Base-by-base conservation (phyloP, 2,888 invertebrate species). In the Sceliomorpha sp. region DNA sequence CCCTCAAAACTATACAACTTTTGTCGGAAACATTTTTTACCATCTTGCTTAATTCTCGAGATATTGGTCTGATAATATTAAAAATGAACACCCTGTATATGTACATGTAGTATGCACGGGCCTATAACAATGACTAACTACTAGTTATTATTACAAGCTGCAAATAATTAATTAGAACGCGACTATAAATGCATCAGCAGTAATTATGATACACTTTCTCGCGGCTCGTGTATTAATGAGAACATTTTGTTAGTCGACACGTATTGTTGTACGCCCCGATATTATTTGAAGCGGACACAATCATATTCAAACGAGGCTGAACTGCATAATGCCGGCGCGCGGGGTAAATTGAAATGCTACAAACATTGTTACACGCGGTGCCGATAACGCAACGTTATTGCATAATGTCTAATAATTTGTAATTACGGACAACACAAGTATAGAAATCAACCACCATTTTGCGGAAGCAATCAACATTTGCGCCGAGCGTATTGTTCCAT, bases 161-260 rank as follows among this genome's bases (percentile, higher is more conserved):
- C 45, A 68, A 68, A 66, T 66, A 53, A 68, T 68, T 60, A 55
- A 68, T 68, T 55, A 68, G 26, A 60, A 45, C 42, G 26, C 13
- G 47, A 50, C 60, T 60, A 32, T 51, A 48, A 60, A 67, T 68
- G 48, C 45, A 56, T 68, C 60, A 27, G 56, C 51, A 56, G 53
- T 69, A 69, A 69, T 69, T 69, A 69, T 29, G 53, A 63, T 63
- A 59, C 53, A 63, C 63, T 63, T 69, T 69, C 48, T 59, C 69
- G 26, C 17, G 10, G 29, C 20, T 36, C 53, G 42, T 48, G 53
- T 63, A 62, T 56, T 62, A 51, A 62, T 56, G 60, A 55, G 60
- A 55, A 36, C 53, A 59, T 66, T 66, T 59, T 48, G 59, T 66
- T 66, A 58, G 66, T 27, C 34, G 32, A 24, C 44, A 50, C 37